These are phyloP conservation scores for Galerucella nymphaeae DNA, from an alignment of 2,888 invertebrate species.

Conservation along the genomic window DNA sequence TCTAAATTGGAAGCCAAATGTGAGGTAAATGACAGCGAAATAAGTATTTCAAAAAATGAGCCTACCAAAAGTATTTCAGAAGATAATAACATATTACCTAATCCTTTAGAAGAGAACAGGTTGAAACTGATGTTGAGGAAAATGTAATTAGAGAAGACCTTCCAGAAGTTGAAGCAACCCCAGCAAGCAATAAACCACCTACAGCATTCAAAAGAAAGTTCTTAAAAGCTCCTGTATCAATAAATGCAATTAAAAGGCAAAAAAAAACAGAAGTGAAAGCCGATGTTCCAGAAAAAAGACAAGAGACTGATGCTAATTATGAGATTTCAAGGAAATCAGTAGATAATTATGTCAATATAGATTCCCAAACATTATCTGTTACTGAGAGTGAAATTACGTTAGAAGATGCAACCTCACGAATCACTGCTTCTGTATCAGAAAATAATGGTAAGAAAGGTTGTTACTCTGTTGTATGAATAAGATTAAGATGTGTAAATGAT, in stretches of 20 bases:
- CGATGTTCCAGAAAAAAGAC: not conserved
- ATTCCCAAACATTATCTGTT: not conserved
- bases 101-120: slow-evolving; percentile 10
- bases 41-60: slow-evolving; percentile 4
- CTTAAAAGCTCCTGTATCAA: slow-evolving; percentile 52
- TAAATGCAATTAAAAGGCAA: slow-evolving; percentile 46
- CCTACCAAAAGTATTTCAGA: not conserved
- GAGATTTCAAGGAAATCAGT: not conserved
- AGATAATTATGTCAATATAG: not conserved
- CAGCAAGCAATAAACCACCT: slow-evolving; percentile 2
- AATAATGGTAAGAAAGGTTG: not conserved
- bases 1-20: not conserved
- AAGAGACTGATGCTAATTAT: not conserved
- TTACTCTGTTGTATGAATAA: not conserved
- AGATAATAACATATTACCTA: slow-evolving; percentile 28
- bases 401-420: not conserved
- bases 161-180: slow-evolving; percentile 7
- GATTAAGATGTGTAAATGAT: not conserved
- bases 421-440: not conserved
- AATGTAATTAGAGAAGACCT: not conserved
- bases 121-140: not conserved
- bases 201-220: slow-evolving; percentile 48
- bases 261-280: slow-evolving; percentile 33
- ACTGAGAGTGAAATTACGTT: not conserved
- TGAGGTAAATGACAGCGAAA: slow-evolving; percentile 11